Percentiles rank a stretch among this genome's conserved stretches.
phyloP scores from a whole-genome alignment of 2,113 vertebrate species.

The Piprites chloris region DNA sequence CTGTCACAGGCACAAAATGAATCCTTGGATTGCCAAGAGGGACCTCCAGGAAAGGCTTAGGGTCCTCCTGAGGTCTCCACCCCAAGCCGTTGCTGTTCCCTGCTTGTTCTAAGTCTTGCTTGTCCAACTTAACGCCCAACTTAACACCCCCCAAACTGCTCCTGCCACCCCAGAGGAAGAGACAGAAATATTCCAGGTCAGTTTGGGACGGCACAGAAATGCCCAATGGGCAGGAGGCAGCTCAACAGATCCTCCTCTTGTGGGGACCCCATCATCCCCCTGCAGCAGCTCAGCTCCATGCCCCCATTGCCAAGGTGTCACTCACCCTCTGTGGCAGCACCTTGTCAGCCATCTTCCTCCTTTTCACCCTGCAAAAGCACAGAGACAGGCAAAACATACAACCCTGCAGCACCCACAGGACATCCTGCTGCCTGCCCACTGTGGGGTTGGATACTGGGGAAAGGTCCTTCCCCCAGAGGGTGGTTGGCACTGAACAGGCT shows the following conservation, averaged over 20 bases:
- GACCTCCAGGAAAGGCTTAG: background rate
- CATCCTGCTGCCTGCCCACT: background rate
- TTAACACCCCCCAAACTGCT: background rate
- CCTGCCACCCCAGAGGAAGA: background rate
- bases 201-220: background rate
- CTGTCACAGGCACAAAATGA: background rate
- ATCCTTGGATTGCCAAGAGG: no score
- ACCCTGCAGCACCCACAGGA: background rate
- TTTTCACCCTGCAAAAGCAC: constrained; percentile 80
- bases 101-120: background rate
- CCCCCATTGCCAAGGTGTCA: rapidly evolving
- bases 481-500: background rate
- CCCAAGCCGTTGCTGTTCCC: background rate
- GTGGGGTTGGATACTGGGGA: background rate
- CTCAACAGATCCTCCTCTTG: background rate
- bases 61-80: background rate
- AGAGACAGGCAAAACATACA: background rate
- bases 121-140: background rate
- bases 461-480: background rate
- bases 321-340: constrained; percentile 96
- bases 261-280: background rate
- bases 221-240: rapidly evolving
- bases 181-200: background rate
- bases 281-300: background rate
- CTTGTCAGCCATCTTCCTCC: constrained; percentile 99